Base-by-base conservation (phyloP, 92 coral and sea anemone species). In the Porites cylindrica region DNA sequence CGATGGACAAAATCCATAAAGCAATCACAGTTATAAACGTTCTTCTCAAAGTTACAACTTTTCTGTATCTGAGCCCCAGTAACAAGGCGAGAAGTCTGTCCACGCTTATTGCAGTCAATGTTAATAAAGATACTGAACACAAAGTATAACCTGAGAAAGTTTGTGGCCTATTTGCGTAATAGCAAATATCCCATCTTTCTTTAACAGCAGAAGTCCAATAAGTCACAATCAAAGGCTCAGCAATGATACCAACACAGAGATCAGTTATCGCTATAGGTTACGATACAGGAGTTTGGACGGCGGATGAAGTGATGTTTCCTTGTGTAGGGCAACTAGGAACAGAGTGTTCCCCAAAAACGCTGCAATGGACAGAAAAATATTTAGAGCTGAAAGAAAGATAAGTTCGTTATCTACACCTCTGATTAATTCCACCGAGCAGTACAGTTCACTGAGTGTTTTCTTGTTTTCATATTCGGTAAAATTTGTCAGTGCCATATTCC, bases 71-170 rank as follows among this genome's bases (percentile, higher is more conserved):
- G n/a, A 62, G 50, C 14, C 71, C 63, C 18, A 84, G 52, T 0
- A 18, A 26, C 70, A 84, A 24, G n/a, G 85, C 85, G 51, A 80
- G 76, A 51, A 80, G 75, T 53, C 85, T 51, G 67, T 80, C 85
- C 64, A 69, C 75, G 76, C 66, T 68, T 69, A 67, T 52, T 23
- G 62, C 23, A 7, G 76, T 23, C 65, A 66, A 0, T n/a, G 85
- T 69, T 53, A 53, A 66, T 26, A 80, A 67, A 66, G 85, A 80
- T 0, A 76, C 67, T 58, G 7, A 56, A 56, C 60, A 10, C 60
- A 54, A 54, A 54, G 60, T 54, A 54, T 10, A 54, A 4, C 5
- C 6, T 38, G 47, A 38, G 7, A 38, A 38, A 38, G 5, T 3
- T 38, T 3, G 5, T 38, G 47, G 0, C 47, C 5, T 3, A 38